A percentile compares a stretch with the other conserved stretches of the same genome.
Conservation (phyloP, 1,140 invertebrate species). For the Pemphigus obesinymphae region DNA sequence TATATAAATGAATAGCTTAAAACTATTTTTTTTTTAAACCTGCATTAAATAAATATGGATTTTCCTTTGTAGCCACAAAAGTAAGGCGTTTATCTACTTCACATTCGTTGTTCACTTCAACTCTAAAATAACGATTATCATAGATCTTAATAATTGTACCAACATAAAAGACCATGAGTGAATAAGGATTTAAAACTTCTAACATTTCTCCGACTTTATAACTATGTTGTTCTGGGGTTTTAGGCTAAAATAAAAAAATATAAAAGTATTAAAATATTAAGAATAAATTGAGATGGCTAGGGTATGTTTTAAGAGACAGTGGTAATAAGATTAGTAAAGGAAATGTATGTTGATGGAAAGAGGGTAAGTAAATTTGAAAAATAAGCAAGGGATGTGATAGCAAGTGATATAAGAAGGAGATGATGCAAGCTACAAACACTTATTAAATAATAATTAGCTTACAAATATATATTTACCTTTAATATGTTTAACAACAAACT, state of each 20-base stretch:
- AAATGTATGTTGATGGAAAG: too few relatives aligned
- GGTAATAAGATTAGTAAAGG: too few relatives aligned
- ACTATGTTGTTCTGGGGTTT: constrained; percentile 10
- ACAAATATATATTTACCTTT: background rate
- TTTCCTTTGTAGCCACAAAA: constrained; percentile 36
- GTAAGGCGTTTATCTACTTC: background rate
- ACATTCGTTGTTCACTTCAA: constrained; percentile 11
- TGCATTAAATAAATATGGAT: constrained; percentile 24
- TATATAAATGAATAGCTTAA: background rate
- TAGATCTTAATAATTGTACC: constrained; percentile 13
- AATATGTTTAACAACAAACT: constrained; percentile 16
- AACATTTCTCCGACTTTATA: constrained; percentile 24
- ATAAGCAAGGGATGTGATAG: too few relatives aligned
- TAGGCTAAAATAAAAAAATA: background rate
- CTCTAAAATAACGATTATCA: constrained; percentile 35
- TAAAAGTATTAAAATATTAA: background rate
- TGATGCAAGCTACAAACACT: too few relatives aligned
- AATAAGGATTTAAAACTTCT: constrained; percentile 31
- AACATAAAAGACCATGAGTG: constrained; percentile 23
- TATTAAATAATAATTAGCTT: background rate
- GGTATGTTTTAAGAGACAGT: too few relatives aligned
- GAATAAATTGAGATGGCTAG: background rate
- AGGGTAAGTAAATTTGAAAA: background rate
- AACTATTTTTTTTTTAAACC: background rate
- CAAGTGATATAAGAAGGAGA: background rate